These are phyloP conservation scores for Aphidius colemani DNA, from an alignment of 2,888 invertebrate species.

Conservation along the genomic window DNA sequence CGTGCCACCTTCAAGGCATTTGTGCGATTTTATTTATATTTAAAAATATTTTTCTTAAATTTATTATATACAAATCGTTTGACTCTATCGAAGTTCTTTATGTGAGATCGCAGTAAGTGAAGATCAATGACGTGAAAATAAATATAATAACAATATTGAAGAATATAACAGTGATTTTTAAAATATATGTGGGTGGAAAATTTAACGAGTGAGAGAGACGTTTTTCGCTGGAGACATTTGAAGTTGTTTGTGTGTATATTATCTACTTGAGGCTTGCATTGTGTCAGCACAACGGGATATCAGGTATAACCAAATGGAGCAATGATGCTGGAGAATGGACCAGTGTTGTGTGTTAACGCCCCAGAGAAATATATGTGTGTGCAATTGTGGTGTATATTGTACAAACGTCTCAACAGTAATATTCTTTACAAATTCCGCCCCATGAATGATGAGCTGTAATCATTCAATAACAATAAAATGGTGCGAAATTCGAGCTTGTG, in stretches of 20 bases:
- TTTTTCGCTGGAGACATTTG: constrained; percentile 9
- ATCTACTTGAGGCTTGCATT: constrained; percentile 26
- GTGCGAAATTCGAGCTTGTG: too few relatives aligned
- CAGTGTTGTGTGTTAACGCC: constrained; percentile 20
- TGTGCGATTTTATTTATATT: background rate
- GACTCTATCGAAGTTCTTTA: constrained; percentile 7
- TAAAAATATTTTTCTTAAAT: background rate
- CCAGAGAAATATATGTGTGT: constrained; percentile 20
- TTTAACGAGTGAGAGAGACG: constrained; percentile 10
- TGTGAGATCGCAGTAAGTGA: background rate
- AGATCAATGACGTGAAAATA: constrained; percentile 7
- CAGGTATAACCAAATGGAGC: constrained; percentile 27
- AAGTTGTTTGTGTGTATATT: constrained; percentile 25
- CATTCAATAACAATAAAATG: constrained; percentile 4
- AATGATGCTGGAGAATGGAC: too few relatives aligned
- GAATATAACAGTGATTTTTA: background rate
- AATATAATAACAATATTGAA: too few relatives aligned
- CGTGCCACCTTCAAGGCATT: constrained; percentile 11
- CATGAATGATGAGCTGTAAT: constrained; percentile 10
- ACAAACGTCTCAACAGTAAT: constrained; percentile 9
- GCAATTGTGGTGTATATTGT: background rate
- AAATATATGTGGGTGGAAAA: background rate
- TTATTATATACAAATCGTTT: background rate
- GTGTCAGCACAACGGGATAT: constrained; percentile 38
- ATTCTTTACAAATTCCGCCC: constrained; percentile 20